Evolutionary conservation across 2,888 invertebrate genomes (phyloP).

Genomic region (Apotomis betuletana): DNA sequence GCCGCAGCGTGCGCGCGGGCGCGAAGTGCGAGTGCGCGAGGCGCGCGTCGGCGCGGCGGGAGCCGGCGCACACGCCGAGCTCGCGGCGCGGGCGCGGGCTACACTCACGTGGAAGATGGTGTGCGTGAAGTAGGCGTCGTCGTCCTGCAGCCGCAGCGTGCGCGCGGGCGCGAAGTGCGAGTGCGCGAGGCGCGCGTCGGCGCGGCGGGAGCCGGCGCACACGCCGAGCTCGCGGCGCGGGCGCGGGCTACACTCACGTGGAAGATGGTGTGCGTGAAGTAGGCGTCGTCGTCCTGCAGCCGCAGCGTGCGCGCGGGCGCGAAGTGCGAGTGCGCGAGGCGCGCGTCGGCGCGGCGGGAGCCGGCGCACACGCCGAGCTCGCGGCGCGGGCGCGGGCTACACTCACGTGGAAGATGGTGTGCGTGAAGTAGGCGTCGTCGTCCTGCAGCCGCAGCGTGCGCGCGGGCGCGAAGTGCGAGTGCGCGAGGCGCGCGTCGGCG

Average conservation of each 20-base stretch:
- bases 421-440: conserved; percentile 7
- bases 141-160: conserved; percentile 81
- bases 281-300: conserved; percentile 47
- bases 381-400: conserved; percentile 62
- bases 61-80: background rate
- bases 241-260: conserved; percentile 44
- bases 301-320: conserved; percentile 72
- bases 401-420: conserved; percentile 46
- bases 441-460: conserved; percentile 67
- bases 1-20: background rate
- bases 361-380: no score
- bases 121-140: conserved; percentile 7
- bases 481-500: conserved; percentile 61
- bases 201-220: no score
- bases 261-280: conserved; percentile 29
- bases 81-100: conserved; percentile 45
- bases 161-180: conserved; percentile 75
- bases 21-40: conserved; percentile 19
- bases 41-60: conserved; percentile 81
- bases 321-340: conserved; percentile 75
- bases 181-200: conserved; percentile 55
- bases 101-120: conserved; percentile 62
- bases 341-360: conserved; percentile 62
- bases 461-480: conserved; percentile 76
- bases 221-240: no score